A percentile compares a stretch with the other conserved stretches of the same genome.
phyloP scores from a whole-genome alignment of 2,113 vertebrate species.

The Redunca redunca region DNA sequence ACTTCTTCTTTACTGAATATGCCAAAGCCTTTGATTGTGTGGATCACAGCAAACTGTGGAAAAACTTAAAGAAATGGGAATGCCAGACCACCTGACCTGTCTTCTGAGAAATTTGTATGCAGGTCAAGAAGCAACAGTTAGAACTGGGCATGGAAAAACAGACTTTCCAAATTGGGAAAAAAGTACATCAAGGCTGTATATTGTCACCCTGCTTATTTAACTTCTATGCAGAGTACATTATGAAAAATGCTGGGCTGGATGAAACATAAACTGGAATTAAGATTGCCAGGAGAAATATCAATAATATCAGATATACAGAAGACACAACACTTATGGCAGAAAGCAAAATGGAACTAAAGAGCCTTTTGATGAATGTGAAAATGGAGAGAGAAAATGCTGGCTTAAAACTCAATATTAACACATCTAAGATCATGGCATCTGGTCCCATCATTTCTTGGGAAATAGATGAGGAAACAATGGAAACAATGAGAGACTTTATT shows the following conservation, averaged over 20 bases:
- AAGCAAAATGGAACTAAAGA: background rate
- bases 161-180: background rate
- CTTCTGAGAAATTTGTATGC: background rate
- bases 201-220: background rate
- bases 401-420: background rate
- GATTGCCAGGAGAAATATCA: background rate
- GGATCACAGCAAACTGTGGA: background rate
- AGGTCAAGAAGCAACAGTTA: background rate
- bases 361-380: background rate
- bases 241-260: background rate
- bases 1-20: background rate
- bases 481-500: background rate
- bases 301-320: background rate
- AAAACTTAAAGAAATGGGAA: background rate
- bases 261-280: background rate
- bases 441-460: background rate
- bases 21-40: background rate
- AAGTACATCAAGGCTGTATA: background rate
- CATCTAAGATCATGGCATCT: background rate
- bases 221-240: background rate
- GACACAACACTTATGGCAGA: background rate
- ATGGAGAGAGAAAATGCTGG: background rate
- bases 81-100: background rate
- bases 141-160: background rate
- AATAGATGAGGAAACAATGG: background rate